Base-by-base conservation (phyloP, 2,888 invertebrate genomes). In the Melinaea menophilus region DNA sequence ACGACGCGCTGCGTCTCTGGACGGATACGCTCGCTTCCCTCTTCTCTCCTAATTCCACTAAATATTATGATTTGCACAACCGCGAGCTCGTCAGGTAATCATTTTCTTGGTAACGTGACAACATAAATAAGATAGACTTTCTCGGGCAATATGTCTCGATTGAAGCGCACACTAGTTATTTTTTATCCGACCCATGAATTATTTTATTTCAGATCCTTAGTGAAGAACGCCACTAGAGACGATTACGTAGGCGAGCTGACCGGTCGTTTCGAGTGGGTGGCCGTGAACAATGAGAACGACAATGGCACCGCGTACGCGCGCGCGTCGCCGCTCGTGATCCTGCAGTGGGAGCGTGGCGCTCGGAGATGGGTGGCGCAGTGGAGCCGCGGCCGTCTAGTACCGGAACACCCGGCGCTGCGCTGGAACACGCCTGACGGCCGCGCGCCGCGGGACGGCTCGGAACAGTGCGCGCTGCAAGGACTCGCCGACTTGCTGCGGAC, bases 361-460 rank as follows among this genome's bases (percentile, higher is more conserved):
- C 63, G 71, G 94, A 95, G 9, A 92, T 91, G 77, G 90, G 93
- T 78, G 85, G 94, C 79, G 93, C 94, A 94, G 93, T 94, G 41
- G 93, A 94, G 94, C 5, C 95, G 94, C 79, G 94, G 95, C 0
- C 95, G 95, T 95, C 95, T 96, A 73, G 82, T 94, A 37, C 95
- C 96, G 0, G 86, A 92, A 2, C 95, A 94, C 94, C 84, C 93
- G 0, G 88, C 91, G 35, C 86, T 58, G 84, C 93, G 68, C 12
- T 96, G 96, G 97, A 84, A 93, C 55, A 94, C 94, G 0, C 72
- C 83, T 0, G 91, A 92, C 73, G 92, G 92, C 2, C 77, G 77
- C 45, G 82, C 78, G 63, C 97, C 97, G 63, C 96, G 96, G 0
- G 92, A 92, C 65, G 96, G 96, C 37, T 88, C 91, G 11, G 90